Percentiles rank a stretch among this genome's conserved stretches.
Evolutionary conservation across 2,113 vertebrate genomes (phyloP).

Genomic region (Synchiropus splendidus): DNA sequence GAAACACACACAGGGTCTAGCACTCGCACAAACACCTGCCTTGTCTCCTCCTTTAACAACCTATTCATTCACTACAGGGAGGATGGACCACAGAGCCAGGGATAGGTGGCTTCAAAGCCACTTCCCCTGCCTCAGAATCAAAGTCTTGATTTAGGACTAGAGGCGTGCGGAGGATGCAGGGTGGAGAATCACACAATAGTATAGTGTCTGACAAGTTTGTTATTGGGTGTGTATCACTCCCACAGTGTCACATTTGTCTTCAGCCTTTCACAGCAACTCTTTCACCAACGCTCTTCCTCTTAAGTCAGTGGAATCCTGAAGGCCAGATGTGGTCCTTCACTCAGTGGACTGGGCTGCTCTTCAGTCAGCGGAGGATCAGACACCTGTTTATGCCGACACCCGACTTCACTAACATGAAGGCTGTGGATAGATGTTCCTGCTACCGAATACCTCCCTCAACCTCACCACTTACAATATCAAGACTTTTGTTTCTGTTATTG

Average conservation of each 20-base stretch:
- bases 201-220: neutral
- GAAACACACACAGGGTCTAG: neutral
- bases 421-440: too few species aligned
- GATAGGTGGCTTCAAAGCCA: conserved; percentile 4
- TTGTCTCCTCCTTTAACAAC: neutral
- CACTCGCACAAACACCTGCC: conserved; percentile 2
- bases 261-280: too few species aligned
- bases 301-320: neutral
- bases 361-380: neutral
- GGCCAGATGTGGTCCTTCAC: neutral
- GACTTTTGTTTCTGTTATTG: too few species aligned
- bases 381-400: neutral
- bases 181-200: neutral
- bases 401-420: neutral
- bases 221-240: neutral
- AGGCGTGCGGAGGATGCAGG: neutral
- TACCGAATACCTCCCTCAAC: too few species aligned
- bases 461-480: too few species aligned
- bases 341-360: neutral
- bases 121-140: neutral
- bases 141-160: conserved; percentile 1
- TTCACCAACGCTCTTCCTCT: too few species aligned
- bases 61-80: conserved; percentile 4
- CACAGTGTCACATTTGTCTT: neutral
- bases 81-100: conserved; percentile 5